Conservation (phyloP, 35 echinoderm and acorn worm species). For the Ptychodera flava region DNA sequence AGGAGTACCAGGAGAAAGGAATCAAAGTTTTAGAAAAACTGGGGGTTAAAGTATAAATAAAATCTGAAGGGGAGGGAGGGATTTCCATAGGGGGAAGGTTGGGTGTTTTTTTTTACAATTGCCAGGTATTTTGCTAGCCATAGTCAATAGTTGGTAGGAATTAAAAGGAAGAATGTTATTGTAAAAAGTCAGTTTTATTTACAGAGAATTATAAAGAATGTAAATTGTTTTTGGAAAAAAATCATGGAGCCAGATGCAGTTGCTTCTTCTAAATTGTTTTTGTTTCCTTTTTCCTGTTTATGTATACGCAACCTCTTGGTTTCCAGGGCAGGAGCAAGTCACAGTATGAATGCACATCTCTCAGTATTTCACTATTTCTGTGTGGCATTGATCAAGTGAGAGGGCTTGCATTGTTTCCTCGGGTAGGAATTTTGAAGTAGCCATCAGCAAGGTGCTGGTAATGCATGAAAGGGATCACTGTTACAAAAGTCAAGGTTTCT, state of each 20-base stretch:
- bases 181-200: neutral
- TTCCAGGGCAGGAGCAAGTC: too few relatives aligned
- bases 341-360: too few relatives aligned
- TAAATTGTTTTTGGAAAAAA: neutral
- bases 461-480: too few relatives aligned
- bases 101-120: neutral
- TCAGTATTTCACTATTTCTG: too few relatives aligned
- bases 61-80: neutral
- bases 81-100: neutral
- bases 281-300: too few relatives aligned
- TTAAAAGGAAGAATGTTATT: neutral
- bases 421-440: too few relatives aligned
- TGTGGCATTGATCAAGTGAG: too few relatives aligned
- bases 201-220: neutral
- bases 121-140: neutral
- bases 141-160: neutral
- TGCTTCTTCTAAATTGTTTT: neutral
- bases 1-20: constrained; percentile 91
- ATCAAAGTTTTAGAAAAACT: constrained; percentile 73
- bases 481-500: too few relatives aligned
- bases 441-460: too few relatives aligned
- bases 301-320: too few relatives aligned
- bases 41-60: constrained; percentile 40
- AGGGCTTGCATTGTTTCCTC: too few relatives aligned
- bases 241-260: neutral